Evolutionary conservation across 2,888 invertebrate species (phyloP), one percentile per base, ranked within the genome.

Genomic region (Melinaea marsaeus): DNA sequence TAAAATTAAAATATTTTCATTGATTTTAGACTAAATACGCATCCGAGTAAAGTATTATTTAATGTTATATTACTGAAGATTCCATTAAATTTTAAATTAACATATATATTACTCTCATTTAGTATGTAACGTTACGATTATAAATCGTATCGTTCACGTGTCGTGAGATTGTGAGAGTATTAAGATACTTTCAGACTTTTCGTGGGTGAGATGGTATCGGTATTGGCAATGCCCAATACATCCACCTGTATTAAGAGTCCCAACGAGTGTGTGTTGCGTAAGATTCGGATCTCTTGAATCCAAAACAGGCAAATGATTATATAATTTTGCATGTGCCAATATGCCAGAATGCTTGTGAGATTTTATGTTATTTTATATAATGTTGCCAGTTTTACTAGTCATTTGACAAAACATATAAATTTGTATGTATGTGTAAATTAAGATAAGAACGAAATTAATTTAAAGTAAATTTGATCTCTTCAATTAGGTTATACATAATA

Each of bases 201-300:
- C 81, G 80, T 84, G 82, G 78, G 74, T 73, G 77, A 80, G 85
- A 85, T 85, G 75, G 65, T 81, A 85, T 85, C 84, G 72, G 61
- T 60, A 72, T 72, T 72, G 70, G 73, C 74, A 71, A 74, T 73
- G 71, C 71, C 68, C 79, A 74, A 78, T 78, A 76, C 75, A 73
- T 75, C 62, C 66, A 62, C 63, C 61, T 70, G 73, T 71, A 75
- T 75, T 72, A 67, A 71, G 77, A 75, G 75, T 79, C 77, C 78
- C 78, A 81, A 82, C 79, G 75, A 75, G 76, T 66, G 72, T 67
- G 71, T 66, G 56, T 84, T 84, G 73, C 77, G 69, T 78, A 81
- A 84, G 57, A 57, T 63, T 63, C 56, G 57, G 60, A 67, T 65
- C 51, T 72, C 72, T 71, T 71, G 80, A 82, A 81, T 83, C 76